phyloP scores from a whole-genome alignment of 2,888 invertebrate genomes.

The Empis livida region DNA sequence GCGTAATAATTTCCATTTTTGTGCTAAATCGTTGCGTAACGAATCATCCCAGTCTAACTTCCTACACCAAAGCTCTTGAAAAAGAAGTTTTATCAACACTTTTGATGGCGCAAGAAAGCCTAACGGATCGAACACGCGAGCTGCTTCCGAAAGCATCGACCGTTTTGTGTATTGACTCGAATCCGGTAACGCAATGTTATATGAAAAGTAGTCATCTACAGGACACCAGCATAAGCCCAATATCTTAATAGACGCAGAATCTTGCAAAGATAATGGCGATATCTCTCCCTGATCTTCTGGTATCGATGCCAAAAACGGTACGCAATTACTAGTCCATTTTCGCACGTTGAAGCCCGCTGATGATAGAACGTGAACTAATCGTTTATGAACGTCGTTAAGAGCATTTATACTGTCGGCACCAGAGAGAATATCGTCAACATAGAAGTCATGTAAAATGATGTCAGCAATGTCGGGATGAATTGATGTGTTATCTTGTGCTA shows the following conservation, averaged over 20 bases:
- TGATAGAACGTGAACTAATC: too few species aligned
- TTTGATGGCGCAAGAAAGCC: slow-evolving; percentile 10
- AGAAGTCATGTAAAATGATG: slow-evolving; percentile 10
- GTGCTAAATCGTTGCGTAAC: too few species aligned
- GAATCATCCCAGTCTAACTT: too few species aligned
- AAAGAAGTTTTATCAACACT: slow-evolving; percentile 10
- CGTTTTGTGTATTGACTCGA: not conserved
- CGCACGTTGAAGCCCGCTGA: slow-evolving; percentile 4
- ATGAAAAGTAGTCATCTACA: not conserved
- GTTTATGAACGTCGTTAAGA: not conserved
- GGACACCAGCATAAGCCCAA: too few species aligned
- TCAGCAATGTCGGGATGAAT: slow-evolving; percentile 7
- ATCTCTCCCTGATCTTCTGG: not conserved
- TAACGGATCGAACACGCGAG: slow-evolving; percentile 10
- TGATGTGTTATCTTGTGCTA: slow-evolving; percentile 4
- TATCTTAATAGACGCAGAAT: not conserved
- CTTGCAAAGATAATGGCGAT: not conserved
- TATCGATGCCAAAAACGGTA: not conserved
- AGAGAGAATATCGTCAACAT: slow-evolving; percentile 13
- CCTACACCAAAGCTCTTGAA: slow-evolving; percentile 3
- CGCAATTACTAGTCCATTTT: slow-evolving; percentile 7
- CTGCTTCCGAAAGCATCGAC: slow-evolving; percentile 5
- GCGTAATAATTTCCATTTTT: too few species aligned
- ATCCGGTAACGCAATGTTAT: not conserved
- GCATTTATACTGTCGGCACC: slow-evolving; percentile 1